Base-by-base conservation (phyloP, 2,888 invertebrate genomes). In the Hylaea fasciaria region DNA sequence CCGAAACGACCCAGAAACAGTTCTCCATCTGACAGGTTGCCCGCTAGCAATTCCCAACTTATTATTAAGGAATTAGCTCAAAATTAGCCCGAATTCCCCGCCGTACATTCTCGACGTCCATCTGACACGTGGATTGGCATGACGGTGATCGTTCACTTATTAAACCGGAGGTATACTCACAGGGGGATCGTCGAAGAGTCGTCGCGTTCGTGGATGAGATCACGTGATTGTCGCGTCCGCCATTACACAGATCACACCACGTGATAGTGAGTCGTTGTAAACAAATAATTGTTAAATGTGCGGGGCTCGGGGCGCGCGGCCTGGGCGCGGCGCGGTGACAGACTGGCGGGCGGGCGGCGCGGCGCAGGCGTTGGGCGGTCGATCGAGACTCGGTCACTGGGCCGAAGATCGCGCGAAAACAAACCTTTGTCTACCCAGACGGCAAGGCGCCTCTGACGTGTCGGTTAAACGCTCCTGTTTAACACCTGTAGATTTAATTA, bases 341-440 rank as follows among this genome's bases (percentile, higher is more conserved):
- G 82, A 87, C 86, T 87, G 85, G 69, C 60, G 71, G 77, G 74
- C 68, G 73, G 75, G 66, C 65, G 77, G 78, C 90, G 65, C 65
- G 76, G 78, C 90, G 91, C 91, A 79, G 86, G 90, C 91, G 90
- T 76, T 53, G 55, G 41, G 13, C 85, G 89, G 91, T 91, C 91
- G 91, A 91, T 91, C 77, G 74, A 70, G 85, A 91, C 82, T 91
- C 91, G 91, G 91, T 91, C 91, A 91, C 78, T 91, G 88, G 91
- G 91, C 83, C 89, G 87, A 77, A 76, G 74, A 82, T 75, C 72
- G 68, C 77, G 78, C 78, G 80, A 87, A 89, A 90, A 89, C 89
- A 89, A 88, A 89, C 86, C 89, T 87, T 87, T 88, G 88, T 89
- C 87, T 85, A 70, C 80, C 80, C 74, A 90, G 91, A 91, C 90